These are phyloP conservation scores for Siniperca obscura DNA, from an alignment of 2,797 vertebrate species.

Conservation along the genomic window DNA sequence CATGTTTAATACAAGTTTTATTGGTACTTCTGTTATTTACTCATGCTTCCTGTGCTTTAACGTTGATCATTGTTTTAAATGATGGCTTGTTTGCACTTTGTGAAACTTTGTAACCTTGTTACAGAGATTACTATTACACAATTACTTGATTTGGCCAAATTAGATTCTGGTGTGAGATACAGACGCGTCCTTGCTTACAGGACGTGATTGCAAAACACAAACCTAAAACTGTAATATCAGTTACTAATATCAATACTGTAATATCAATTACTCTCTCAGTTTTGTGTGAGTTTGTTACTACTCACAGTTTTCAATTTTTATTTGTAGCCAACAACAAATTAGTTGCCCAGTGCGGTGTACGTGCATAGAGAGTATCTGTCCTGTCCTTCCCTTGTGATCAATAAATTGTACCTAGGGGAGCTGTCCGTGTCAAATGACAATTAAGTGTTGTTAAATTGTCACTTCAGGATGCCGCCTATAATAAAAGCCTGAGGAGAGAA, in stretches of 20 bases:
- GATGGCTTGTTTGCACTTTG: background rate
- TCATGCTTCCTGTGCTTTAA: background rate
- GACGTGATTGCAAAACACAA: background rate
- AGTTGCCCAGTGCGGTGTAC: background rate
- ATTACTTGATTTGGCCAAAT: background rate
- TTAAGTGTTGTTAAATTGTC: background rate
- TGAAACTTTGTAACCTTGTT: too few species aligned
- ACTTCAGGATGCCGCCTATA: background rate
- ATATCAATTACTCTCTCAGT: background rate
- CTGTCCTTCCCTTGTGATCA: background rate
- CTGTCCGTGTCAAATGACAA: slow-evolving; percentile 2
- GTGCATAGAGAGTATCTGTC: background rate
- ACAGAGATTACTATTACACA: background rate
- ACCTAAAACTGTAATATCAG: background rate
- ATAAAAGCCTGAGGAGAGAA: slow-evolving; percentile 12
- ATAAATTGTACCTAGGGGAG: background rate
- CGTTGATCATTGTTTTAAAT: background rate
- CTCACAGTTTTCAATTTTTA: background rate
- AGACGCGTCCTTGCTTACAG: background rate
- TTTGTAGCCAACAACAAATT: background rate
- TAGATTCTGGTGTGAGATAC: background rate
- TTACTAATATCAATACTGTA: too few species aligned
- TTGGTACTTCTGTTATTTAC: too few species aligned
- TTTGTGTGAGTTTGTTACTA: too few species aligned
- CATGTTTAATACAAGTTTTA: too few species aligned